Base-by-base conservation (phyloP, 2,888 invertebrate species). In the Strigamia crassipes region DNA sequence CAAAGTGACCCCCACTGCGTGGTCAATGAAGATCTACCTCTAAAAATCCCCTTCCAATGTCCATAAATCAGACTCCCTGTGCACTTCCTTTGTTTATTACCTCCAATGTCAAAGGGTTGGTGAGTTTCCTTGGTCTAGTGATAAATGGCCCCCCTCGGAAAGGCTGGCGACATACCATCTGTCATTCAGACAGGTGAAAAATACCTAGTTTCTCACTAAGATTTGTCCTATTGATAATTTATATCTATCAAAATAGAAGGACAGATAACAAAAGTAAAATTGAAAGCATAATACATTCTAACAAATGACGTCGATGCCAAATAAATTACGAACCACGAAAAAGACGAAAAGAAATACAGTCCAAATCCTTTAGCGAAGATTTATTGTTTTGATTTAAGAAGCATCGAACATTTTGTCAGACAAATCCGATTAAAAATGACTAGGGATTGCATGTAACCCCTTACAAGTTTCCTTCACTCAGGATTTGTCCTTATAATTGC, bases 371-470 rank as follows among this genome's bases (percentile, higher is more conserved):
- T 31, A 13, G 27, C 12, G 18, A 31, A 31, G 73, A 73, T 73
- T 73, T 73, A 73, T 73, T 73, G 73, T 73, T 73, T 73, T 73
- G 73, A 73, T 73, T 73, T 73, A 73, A 23, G 31, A 15, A 10
- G 21, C 73, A 73, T 73, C 73, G 73, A 73, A 13, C 73, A 73
- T 73, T 73, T 73, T 73, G 73, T 73, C 73, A 73, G 73, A 73
- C 73, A 73, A 73, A 73, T 73, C 73, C 73, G 73, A 73, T 73
- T 73, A 73, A 73, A 73, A 73, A 73, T 73, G 73, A 73, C 73
- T 73, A 73, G 73, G 73, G 73, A 73, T 73, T 73, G 27, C 73
- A 73, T 73, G 73, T 73, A 73, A 73, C 73, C 73, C 73, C 73
- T 73, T 73, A 73, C 73, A 73, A 73, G 73, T 73, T 73, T 31